Evolutionary conservation across 2,113 vertebrate genomes (phyloP).

Genomic region (Bos indicus): DNA sequence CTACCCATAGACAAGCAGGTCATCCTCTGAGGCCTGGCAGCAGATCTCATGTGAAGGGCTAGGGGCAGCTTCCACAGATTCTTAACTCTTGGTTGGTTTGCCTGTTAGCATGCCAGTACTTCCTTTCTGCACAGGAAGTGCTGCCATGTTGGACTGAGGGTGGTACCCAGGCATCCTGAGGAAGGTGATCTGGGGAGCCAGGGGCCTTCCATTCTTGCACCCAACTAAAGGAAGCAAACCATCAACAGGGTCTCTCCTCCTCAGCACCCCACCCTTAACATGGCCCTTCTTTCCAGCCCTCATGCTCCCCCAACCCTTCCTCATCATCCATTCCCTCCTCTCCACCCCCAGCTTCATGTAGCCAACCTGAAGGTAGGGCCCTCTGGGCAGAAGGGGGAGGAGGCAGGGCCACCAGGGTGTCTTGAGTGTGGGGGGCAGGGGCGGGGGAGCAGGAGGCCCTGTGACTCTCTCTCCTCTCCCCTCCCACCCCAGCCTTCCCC

Average conservation of each 20-base stretch:
- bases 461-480: constrained; percentile 57
- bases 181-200: background rate
- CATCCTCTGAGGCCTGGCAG: background rate
- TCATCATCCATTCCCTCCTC: background rate
- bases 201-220: background rate
- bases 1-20: background rate
- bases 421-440: background rate
- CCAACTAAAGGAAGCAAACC: background rate
- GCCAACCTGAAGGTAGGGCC: constrained; percentile 40
- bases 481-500: constrained; percentile 2
- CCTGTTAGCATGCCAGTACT: background rate
- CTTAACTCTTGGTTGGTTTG: background rate
- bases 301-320: background rate
- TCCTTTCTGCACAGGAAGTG: constrained; percentile 53
- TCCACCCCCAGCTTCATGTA: background rate
- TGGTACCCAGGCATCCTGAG: background rate
- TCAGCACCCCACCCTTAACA: background rate
- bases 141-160: background rate
- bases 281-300: background rate
- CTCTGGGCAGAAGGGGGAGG: constrained; percentile 8
- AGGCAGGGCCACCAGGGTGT: constrained; percentile 40
- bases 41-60: background rate
- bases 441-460: constrained; percentile 58
- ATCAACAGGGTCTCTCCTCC: constrained; percentile 46
- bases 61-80: background rate